Conservation (phyloP, 1,140 invertebrate genomes). For the Papilio polyxenes region DNA sequence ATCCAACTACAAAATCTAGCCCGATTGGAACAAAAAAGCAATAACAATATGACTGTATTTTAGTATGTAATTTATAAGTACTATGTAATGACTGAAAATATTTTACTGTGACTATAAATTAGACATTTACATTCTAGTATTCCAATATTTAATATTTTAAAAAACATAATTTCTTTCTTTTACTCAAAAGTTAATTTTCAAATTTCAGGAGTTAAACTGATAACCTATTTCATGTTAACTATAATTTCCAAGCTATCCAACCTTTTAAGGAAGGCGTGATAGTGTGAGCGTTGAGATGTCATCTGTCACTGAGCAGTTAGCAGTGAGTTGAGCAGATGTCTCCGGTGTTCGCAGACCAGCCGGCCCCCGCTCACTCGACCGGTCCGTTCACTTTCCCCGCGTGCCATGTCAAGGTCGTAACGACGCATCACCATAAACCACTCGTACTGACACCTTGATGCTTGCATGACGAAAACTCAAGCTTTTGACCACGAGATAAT, state of each 20-base stretch:
- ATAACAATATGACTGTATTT: no score
- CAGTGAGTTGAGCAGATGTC: conserved; percentile 18
- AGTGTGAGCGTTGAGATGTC: conserved; percentile 15
- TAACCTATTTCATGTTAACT: neutral
- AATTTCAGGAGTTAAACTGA: neutral
- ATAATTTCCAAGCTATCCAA: neutral
- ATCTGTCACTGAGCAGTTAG: conserved; percentile 34
- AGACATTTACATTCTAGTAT: no score
- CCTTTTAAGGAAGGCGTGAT: neutral
- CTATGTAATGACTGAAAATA: no score
- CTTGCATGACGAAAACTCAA: conserved; percentile 45
- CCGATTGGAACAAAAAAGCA: no score
- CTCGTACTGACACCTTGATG: conserved; percentile 46
- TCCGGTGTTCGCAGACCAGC: conserved; percentile 36
- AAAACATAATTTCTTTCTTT: no score
- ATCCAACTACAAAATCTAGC: no score
- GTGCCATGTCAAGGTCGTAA: conserved; percentile 71
- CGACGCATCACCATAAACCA: conserved; percentile 58
- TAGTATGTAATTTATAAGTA: no score
- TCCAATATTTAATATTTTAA: no score
- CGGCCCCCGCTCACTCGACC: conserved; percentile 65
- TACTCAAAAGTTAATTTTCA: no score
- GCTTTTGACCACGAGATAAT: conserved; percentile 2
- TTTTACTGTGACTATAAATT: no score
- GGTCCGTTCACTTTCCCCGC: conserved; percentile 74